Evolutionary conservation across 2,797 vertebrate genomes (phyloP), one percentile per base, ranked within the genome.

Genomic region (Gallirallus australis): DNA sequence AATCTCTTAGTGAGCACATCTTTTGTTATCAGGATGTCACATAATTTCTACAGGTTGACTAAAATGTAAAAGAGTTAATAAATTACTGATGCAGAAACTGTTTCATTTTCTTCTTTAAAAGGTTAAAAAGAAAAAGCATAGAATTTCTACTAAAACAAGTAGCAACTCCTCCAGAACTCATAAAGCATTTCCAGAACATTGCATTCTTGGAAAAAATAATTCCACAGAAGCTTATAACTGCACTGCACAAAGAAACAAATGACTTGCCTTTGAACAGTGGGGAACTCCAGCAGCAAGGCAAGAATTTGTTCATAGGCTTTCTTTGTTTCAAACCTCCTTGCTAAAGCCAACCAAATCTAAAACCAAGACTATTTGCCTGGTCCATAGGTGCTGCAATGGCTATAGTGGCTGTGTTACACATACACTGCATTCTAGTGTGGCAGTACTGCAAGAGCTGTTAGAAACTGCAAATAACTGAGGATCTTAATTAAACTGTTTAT

Each of bases 401-500:
- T 79, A 50, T 20, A 66, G 42, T 79, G 52, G 53, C 91, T 77
- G 78, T 72, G 73, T 94, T 64, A 82, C 47, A 89, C 7, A 12
- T 52, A 87, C 71, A 87, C 72, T 81, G 71, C 45, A 79, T 87
- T 93, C 39, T 77, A 39, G 72, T 84, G 60, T 88, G 91, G 80
- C 87, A 86, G 45, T 63, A 88, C 84, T 71, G 86, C 86, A 88
- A 12, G 31, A 45, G 31, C 56, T 61, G 56, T 60, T 91, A 77
- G 81, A 92, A 84, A 85, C 78, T 84, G 92, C 73, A 88, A 37
- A 53, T 61, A 96, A 91, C 89, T 96, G 65, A 40, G 92, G 92
- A 85, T 15, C 21, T 75, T 96, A 96, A 97, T 90, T 95, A 91
- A 86, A 94, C 68, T 82, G 83, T 70, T 87, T 78, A 65, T 72